Percentiles rank a stretch among this genome's conserved stretches.
phyloP scores from a whole-genome alignment of 2,113 vertebrate genomes.

The Amphiprion percula region DNA sequence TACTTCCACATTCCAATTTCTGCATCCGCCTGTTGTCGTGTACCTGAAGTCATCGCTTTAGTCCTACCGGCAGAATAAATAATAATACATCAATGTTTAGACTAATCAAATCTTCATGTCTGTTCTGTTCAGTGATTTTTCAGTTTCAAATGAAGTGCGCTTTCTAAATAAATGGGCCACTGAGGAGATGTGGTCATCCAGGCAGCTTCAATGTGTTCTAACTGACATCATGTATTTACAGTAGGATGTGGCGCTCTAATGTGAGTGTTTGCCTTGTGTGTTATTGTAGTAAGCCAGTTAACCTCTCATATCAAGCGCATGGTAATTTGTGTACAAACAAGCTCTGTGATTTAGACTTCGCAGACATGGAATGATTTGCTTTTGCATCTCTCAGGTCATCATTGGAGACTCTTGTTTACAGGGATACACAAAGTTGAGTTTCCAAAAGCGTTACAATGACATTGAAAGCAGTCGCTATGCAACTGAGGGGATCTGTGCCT shows the following conservation, averaged over 20 bases:
- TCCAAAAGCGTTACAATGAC: slow-evolving; percentile 59
- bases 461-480: slow-evolving; percentile 68
- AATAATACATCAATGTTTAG: slow-evolving; percentile 62
- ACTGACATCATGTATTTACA: neutral
- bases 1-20: slow-evolving; percentile 58
- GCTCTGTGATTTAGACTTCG: neutral
- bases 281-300: slow-evolving; percentile 12
- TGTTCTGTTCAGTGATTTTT: slow-evolving; percentile 28
- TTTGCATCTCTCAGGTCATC: slow-evolving; percentile 50
- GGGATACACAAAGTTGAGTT: slow-evolving; percentile 52
- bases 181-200: slow-evolving; percentile 10
- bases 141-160: slow-evolving; percentile 43
- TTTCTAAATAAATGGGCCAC: slow-evolving; percentile 43
- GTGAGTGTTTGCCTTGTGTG: slow-evolving; percentile 20
- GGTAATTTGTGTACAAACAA: neutral
- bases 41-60: slow-evolving; percentile 49
- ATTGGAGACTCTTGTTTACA: slow-evolving; percentile 58
- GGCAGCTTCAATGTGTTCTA: slow-evolving; percentile 30
- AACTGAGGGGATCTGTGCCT: slow-evolving; percentile 54
- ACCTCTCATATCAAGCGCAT: slow-evolving; percentile 21
- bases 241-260: neutral
- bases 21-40: slow-evolving; percentile 50
- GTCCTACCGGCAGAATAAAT: slow-evolving; percentile 47
- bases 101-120: slow-evolving; percentile 47
- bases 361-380: slow-evolving; percentile 57